A percentile compares a stretch with the other conserved stretches of the same genome.
Evolutionary conservation across 2,888 invertebrate genomes (phyloP).

Genomic region (Callinectes sapidus): DNA sequence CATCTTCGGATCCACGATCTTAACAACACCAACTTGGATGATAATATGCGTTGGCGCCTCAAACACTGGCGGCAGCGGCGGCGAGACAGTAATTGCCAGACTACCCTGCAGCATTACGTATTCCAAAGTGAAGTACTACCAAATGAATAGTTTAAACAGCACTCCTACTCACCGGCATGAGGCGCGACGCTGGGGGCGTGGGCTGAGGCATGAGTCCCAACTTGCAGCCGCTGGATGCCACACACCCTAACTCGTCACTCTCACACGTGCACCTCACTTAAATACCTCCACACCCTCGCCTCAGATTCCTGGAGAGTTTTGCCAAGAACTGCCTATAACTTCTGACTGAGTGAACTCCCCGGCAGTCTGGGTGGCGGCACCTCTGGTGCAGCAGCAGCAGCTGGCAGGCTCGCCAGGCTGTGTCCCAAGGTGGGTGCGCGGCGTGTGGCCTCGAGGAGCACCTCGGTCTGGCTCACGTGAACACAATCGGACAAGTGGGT

Average conservation of each 20-base stretch:
- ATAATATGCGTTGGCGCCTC: not conserved
- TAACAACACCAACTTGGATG: not conserved
- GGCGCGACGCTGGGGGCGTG: not conserved
- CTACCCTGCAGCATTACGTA: not conserved
- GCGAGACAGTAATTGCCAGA: not conserved
- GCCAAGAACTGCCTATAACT: not conserved
- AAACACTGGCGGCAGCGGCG: not conserved
- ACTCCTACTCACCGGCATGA: not conserved
- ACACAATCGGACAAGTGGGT: constrained; percentile 29
- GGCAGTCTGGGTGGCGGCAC: constrained; percentile 8
- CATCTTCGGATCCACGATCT: not conserved
- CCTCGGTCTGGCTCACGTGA: constrained; percentile 5
- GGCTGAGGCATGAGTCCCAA: not conserved
- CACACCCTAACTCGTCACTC: not conserved
- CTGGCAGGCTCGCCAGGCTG: not conserved
- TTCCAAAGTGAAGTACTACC: not conserved
- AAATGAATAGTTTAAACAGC: not conserved
- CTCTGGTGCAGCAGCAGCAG: not conserved
- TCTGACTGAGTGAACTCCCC: not conserved
- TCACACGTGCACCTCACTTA: constrained; percentile 3
- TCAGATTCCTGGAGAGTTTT: not conserved
- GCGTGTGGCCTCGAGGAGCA: not conserved
- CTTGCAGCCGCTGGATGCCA: not conserved
- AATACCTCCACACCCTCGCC: not conserved
- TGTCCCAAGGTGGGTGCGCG: not conserved